These are phyloP conservation scores for Phyllostomus discolor DNA, from an alignment of 2,113 vertebrate species.

Conservation along the genomic window DNA sequence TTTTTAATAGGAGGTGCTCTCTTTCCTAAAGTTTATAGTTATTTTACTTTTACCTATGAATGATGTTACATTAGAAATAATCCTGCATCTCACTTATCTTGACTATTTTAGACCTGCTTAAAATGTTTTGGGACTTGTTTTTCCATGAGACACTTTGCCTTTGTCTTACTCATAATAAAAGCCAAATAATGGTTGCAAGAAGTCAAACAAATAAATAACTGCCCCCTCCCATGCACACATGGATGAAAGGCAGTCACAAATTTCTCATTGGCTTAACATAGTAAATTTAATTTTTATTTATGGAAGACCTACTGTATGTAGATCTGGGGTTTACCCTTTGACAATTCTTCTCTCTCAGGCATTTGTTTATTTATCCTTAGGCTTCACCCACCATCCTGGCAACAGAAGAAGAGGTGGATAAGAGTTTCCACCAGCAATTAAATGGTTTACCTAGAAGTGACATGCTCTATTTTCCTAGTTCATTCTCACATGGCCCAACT, in stretches of 20 bases:
- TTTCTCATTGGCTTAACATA: neutral
- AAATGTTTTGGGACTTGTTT: neutral
- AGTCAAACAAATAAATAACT: neutral
- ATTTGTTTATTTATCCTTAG: neutral
- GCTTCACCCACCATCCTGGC: neutral
- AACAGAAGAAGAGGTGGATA: neutral
- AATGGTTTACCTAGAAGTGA: neutral
- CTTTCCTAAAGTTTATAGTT: neutral
- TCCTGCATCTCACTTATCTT: neutral
- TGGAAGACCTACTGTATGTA: neutral
- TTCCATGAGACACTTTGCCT: neutral
- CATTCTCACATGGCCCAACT: neutral
- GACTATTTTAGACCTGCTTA: neutral
- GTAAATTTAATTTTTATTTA: neutral
- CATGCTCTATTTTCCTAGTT: neutral
- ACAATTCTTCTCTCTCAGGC: neutral
- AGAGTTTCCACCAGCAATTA: neutral
- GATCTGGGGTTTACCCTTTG: neutral
- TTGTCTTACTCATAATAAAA: neutral
- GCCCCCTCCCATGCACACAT: too few relatives aligned
- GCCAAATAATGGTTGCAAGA: neutral
- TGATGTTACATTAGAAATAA: neutral
- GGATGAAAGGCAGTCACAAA: too few relatives aligned
- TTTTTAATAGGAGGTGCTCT: neutral
- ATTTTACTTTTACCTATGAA: neutral